phyloP scores from a whole-genome alignment of 2,888 invertebrate species.

The Andrena trimmerana region DNA sequence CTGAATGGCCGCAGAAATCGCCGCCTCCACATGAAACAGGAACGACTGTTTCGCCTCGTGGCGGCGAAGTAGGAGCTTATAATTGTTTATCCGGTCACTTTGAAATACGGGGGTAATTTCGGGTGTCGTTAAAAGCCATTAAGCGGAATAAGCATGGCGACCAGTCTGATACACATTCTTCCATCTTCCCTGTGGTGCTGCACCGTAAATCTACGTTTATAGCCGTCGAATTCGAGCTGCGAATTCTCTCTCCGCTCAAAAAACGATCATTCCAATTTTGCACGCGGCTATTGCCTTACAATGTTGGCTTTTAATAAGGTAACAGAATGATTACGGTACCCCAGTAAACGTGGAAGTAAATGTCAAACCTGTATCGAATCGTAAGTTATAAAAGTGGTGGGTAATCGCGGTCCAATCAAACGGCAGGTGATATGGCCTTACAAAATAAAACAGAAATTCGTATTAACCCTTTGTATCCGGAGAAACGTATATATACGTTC shows the following conservation, averaged over 20 bases:
- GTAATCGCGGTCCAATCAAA: not conserved
- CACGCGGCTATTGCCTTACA: constrained; percentile 24
- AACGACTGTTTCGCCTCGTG: constrained; percentile 30
- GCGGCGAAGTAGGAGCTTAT: constrained; percentile 43
- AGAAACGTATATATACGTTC: no score
- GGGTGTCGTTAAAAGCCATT: constrained; percentile 69
- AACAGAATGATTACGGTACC: not conserved
- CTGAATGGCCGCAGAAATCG: constrained; percentile 27
- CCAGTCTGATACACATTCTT: constrained; percentile 54
- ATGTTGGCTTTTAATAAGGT: constrained; percentile 20
- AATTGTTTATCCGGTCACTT: constrained; percentile 63
- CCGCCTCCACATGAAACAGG: constrained; percentile 11
- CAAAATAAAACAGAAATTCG: not conserved
- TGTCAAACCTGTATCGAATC: not conserved
- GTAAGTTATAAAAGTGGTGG: not conserved
- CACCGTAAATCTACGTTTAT: constrained; percentile 66
- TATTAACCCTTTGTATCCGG: not conserved
- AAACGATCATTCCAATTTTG: constrained; percentile 25
- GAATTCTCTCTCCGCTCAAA: constrained; percentile 29
- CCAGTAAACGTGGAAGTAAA: not conserved
- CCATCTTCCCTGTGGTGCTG: constrained; percentile 45
- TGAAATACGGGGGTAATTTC: constrained; percentile 70
- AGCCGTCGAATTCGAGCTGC: constrained; percentile 59
- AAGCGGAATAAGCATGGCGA: constrained; percentile 61
- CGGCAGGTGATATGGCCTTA: not conserved